Evolutionary conservation across 2,797 vertebrate species (phyloP).

Genomic region (Danio choprae): DNA sequence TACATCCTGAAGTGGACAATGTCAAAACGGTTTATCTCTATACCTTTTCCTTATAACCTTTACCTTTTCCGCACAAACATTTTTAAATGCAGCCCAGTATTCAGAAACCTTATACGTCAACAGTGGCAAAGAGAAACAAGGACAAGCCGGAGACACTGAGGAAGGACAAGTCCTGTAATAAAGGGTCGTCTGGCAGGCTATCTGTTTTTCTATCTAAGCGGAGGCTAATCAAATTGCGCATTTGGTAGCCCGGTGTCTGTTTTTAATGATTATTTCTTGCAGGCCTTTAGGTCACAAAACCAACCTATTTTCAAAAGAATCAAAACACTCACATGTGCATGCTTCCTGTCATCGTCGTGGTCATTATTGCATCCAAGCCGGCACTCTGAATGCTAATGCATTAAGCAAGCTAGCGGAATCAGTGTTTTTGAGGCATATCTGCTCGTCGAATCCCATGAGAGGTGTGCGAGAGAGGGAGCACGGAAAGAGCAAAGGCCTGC

Average conservation of each 20-base stretch:
- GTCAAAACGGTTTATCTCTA: not conserved
- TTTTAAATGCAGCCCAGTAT: constrained; percentile 3
- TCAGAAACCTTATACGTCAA: constrained; percentile 5
- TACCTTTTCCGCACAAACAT: constrained; percentile 39
- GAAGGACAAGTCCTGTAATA: constrained; percentile 8
- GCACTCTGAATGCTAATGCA: constrained; percentile 48
- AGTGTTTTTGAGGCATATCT: constrained; percentile 47
- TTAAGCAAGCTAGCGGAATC: constrained; percentile 29
- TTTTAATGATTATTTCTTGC: constrained; percentile 30
- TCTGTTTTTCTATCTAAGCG: constrained; percentile 34
- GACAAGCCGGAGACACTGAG: not conserved
- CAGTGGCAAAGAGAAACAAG: constrained; percentile 14
- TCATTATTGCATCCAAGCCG: constrained; percentile 41
- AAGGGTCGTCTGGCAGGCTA: constrained; percentile 28
- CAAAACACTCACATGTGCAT: constrained; percentile 1
- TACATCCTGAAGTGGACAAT: too few species aligned
- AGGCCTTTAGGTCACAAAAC: constrained; percentile 13
- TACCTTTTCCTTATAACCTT: constrained; percentile 34
- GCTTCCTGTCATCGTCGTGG: constrained; percentile 34
- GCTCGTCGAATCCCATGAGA: constrained; percentile 47
- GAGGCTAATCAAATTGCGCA: constrained; percentile 28
- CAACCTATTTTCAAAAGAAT: not conserved
- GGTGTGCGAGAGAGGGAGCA: constrained; percentile 16
- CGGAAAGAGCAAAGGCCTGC: constrained; percentile 54
- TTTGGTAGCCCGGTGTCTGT: constrained; percentile 27